Percentiles rank a stretch among this genome's conserved stretches.
Evolutionary conservation across 2,888 invertebrate species (phyloP).

Genomic region (Rutpela maculata): DNA sequence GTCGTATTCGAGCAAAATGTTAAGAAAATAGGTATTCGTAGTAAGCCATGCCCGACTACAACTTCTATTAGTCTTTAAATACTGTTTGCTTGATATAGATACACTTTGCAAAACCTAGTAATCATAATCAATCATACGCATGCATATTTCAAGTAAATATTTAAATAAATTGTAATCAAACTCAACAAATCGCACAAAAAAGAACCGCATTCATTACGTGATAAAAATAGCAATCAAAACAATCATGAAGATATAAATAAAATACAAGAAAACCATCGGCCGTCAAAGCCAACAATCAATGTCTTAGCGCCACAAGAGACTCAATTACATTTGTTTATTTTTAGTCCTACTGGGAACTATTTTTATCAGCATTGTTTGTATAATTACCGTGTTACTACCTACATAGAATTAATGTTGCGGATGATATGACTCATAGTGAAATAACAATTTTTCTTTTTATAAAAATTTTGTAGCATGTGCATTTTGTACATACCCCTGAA

Average conservation of each 20-base stretch:
- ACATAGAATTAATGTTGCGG: neutral
- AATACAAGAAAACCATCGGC: neutral
- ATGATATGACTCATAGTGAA: neutral
- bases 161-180: neutral
- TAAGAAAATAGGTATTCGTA: too few relatives aligned
- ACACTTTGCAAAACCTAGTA: too few relatives aligned
- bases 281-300: slow-evolving; percentile 22
- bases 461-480: neutral
- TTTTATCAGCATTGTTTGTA: slow-evolving; percentile 24
- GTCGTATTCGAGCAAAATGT: too few relatives aligned
- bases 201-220: neutral
- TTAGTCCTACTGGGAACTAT: slow-evolving; percentile 4
- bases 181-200: neutral
- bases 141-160: too few relatives aligned
- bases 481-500: neutral
- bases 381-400: slow-evolving; percentile 16
- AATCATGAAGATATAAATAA: neutral
- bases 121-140: too few relatives aligned
- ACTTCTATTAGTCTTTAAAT: too few relatives aligned
- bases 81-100: too few relatives aligned
- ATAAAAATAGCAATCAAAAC: neutral
- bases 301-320: slow-evolving; percentile 3
- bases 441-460: neutral
- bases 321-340: neutral
- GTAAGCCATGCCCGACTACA: too few relatives aligned